Evolutionary conservation across 2,113 vertebrate genomes (phyloP).

Genomic region (Sprattus sprattus): DNA sequence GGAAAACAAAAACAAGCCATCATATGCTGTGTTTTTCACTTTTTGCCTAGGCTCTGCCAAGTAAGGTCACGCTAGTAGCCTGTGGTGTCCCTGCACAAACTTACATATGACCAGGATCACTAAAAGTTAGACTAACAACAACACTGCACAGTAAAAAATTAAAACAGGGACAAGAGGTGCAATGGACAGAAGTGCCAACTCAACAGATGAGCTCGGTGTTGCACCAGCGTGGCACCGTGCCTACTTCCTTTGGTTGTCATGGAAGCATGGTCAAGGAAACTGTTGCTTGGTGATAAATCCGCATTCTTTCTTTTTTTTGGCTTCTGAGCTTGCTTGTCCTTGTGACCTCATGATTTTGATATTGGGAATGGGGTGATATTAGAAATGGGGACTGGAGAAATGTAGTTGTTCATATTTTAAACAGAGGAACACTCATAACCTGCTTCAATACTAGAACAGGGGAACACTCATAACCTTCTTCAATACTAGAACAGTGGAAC

Average conservation of each 20-base stretch:
- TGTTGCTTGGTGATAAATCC: constrained; percentile 64
- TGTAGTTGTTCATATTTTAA: no score
- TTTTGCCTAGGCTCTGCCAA: background rate
- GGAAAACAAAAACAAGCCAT: no score
- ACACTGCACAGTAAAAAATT: background rate
- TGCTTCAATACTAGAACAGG: no score
- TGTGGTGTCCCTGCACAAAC: no score
- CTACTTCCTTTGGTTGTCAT: constrained; percentile 47
- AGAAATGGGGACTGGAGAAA: no score
- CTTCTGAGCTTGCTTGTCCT: background rate
- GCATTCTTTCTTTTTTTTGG: constrained; percentile 44
- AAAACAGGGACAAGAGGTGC: background rate
- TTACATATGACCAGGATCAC: no score
- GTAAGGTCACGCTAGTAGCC: no score
- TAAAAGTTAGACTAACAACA: background rate
- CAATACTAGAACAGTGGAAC: no score
- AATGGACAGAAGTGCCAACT: background rate
- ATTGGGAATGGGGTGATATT: no score
- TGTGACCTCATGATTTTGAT: background rate
- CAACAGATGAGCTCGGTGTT: background rate
- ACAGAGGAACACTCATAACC: no score
- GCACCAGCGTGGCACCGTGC: constrained; percentile 33
- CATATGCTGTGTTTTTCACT: background rate
- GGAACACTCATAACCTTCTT: no score
- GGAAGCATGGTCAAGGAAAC: constrained; percentile 57